phyloP scores from a whole-genome alignment of 2,888 invertebrate species.

The Philopedon plagiatum region DNA sequence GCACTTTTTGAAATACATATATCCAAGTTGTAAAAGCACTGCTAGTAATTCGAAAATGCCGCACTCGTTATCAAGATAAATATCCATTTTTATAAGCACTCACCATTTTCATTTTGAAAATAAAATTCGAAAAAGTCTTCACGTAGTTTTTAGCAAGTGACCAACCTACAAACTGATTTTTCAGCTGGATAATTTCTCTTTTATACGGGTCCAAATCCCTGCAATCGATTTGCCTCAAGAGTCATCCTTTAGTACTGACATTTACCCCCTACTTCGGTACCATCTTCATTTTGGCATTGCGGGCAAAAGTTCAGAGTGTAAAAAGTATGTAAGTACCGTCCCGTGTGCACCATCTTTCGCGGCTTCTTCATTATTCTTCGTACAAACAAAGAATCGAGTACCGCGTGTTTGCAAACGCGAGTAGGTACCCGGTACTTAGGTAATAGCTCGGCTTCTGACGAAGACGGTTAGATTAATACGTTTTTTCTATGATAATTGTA shows the following conservation, averaged over 20 bases:
- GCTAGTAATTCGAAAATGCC: background rate
- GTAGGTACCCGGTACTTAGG: slow-evolving; percentile 1
- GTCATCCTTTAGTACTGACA: slow-evolving; percentile 54
- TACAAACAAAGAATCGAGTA: slow-evolving; percentile 16
- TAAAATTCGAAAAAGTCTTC: slow-evolving; percentile 30
- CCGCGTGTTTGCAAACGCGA: background rate
- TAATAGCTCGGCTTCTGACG: background rate
- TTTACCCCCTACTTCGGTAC: slow-evolving; percentile 57
- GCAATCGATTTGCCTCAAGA: slow-evolving; percentile 18
- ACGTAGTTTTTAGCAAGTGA: slow-evolving; percentile 25
- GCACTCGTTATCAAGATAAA: background rate
- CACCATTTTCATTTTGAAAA: slow-evolving; percentile 57
- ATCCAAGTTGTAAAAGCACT: background rate
- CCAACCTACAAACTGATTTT: slow-evolving; percentile 39
- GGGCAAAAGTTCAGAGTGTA: slow-evolving; percentile 55
- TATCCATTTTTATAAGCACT: slow-evolving; percentile 45
- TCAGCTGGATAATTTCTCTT: slow-evolving; percentile 36
- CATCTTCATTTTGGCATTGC: slow-evolving; percentile 59
- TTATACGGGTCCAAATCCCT: slow-evolving; percentile 42
- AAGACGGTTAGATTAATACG: background rate
- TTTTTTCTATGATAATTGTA: no score
- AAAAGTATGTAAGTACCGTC: slow-evolving; percentile 14
- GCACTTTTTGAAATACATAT: no score
- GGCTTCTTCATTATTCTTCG: background rate
- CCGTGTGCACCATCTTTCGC: background rate